Evolutionary conservation across 2,113 vertebrate species (phyloP).

Genomic region (Candoia aspera): DNA sequence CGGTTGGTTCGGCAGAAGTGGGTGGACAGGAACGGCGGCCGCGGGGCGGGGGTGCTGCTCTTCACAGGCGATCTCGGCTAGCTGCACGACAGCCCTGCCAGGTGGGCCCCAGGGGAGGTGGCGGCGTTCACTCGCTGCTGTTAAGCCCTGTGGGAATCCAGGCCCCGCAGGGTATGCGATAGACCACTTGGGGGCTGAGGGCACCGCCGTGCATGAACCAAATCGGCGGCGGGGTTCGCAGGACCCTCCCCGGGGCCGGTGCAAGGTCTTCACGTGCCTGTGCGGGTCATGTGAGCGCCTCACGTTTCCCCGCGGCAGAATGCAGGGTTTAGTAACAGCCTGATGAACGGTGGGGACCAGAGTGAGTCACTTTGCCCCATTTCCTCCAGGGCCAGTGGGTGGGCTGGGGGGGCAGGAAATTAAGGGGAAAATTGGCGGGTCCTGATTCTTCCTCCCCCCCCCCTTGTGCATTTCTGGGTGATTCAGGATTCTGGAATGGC

Average conservation of each 20-base stretch:
- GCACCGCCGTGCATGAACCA: too few relatives aligned
- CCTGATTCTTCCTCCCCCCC: accelerated
- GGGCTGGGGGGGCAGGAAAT: neutral
- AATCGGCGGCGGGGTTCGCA: too few relatives aligned
- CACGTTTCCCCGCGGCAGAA: neutral
- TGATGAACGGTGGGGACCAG: neutral
- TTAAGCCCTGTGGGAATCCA: too few relatives aligned
- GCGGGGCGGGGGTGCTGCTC: too few relatives aligned
- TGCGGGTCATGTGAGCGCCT: neutral
- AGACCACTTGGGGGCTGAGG: too few relatives aligned
- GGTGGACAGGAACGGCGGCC: too few relatives aligned
- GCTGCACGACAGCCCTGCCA: too few relatives aligned
- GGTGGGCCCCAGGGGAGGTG: too few relatives aligned
- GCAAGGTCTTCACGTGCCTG: neutral
- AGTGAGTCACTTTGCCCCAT: neutral
- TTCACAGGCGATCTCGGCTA: too few relatives aligned
- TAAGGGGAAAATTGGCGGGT: neutral
- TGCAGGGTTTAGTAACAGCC: neutral
- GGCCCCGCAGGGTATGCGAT: too few relatives aligned
- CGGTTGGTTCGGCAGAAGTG: too few relatives aligned
- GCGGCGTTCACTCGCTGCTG: too few relatives aligned
- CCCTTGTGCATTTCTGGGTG: neutral
- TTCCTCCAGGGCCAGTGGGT: neutral
- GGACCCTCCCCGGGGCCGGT: neutral
- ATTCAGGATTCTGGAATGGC: neutral